A percentile compares a stretch with the other conserved stretches of the same genome.
Conservation (phyloP, 2,797 vertebrate genomes). For the Cryptoblepharus egeriae region DNA sequence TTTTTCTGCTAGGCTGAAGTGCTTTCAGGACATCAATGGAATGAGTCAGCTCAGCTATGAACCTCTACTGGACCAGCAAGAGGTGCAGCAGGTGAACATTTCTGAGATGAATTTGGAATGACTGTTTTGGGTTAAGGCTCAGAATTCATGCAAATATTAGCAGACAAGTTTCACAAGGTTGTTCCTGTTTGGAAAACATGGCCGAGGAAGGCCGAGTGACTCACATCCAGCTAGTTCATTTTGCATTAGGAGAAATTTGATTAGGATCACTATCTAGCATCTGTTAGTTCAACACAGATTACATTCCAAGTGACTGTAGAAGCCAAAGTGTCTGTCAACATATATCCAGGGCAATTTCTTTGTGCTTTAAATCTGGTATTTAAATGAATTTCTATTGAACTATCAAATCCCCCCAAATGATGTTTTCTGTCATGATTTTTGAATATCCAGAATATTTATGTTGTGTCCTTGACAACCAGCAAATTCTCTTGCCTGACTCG, state of each 20-base stretch:
- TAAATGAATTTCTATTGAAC: conserved; percentile 28
- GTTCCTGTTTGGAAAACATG: conserved; percentile 7
- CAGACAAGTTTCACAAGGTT: conserved; percentile 5
- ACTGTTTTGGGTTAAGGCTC: conserved; percentile 14
- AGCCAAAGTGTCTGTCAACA: conserved; percentile 14
- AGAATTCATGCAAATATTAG: conserved; percentile 39
- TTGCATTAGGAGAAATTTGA: conserved; percentile 35
- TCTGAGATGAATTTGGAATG: conserved; percentile 29
- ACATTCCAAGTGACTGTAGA: conserved; percentile 43
- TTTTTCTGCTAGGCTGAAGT: neutral
- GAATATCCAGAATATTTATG: conserved; percentile 26
- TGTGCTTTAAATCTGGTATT: conserved; percentile 19
- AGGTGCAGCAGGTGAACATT: conserved; percentile 2
- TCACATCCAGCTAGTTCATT: conserved; percentile 18
- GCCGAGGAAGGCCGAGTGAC: conserved; percentile 17
- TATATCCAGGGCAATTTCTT: conserved; percentile 15
- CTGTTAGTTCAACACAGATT: conserved; percentile 32
- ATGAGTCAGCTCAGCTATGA: neutral
- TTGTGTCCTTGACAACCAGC: conserved; percentile 52
- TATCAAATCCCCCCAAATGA: neutral
- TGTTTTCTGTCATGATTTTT: conserved; percentile 20
- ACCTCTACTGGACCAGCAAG: conserved; percentile 1
- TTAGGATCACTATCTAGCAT: conserved; percentile 37
- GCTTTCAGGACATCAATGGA: conserved; percentile 6
- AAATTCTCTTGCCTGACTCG: conserved; percentile 34